A percentile compares a stretch with the other conserved stretches of the same genome.
Conservation (phyloP, 2,888 invertebrate species). For the Dascillus cervinus region DNA sequence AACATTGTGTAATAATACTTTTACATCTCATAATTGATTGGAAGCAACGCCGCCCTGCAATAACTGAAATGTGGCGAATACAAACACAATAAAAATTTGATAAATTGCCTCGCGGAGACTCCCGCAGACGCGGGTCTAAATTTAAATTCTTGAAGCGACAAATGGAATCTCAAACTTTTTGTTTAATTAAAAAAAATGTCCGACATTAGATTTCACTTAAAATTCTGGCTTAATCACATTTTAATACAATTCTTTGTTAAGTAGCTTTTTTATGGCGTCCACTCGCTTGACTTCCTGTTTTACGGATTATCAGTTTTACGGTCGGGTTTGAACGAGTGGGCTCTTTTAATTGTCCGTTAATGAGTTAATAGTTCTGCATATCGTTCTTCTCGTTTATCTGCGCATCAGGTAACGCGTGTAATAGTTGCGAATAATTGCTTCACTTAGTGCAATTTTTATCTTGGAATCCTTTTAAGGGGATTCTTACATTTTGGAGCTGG, state of each 20-base stretch:
- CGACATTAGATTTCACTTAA: constrained; percentile 36
- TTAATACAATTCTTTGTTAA: constrained; percentile 34
- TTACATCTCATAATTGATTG: constrained; percentile 24
- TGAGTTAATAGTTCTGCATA: constrained; percentile 7
- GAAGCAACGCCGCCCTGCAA: constrained; percentile 14
- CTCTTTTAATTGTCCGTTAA: constrained; percentile 14
- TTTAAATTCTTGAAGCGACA: constrained; percentile 27
- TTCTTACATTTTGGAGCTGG: constrained; percentile 18
- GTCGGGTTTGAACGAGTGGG: constrained; percentile 7
- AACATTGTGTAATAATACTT: constrained; percentile 37
- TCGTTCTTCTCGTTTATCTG: no score
- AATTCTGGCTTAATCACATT: constrained; percentile 34
- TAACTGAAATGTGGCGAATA: constrained; percentile 4
- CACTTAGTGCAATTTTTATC: background rate
- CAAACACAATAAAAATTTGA: background rate
- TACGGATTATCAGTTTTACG: constrained; percentile 8
- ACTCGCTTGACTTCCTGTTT: constrained; percentile 11
- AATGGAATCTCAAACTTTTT: constrained; percentile 25
- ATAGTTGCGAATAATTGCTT: no score
- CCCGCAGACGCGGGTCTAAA: constrained; percentile 27
- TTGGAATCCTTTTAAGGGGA: constrained; percentile 20
- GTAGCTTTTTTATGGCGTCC: constrained; percentile 12
- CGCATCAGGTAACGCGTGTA: no score
- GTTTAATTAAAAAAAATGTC: constrained; percentile 28
- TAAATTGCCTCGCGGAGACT: constrained; percentile 1